Evolutionary conservation across 2,797 vertebrate genomes (phyloP).

Genomic region (Protosalanx chinensis): DNA sequence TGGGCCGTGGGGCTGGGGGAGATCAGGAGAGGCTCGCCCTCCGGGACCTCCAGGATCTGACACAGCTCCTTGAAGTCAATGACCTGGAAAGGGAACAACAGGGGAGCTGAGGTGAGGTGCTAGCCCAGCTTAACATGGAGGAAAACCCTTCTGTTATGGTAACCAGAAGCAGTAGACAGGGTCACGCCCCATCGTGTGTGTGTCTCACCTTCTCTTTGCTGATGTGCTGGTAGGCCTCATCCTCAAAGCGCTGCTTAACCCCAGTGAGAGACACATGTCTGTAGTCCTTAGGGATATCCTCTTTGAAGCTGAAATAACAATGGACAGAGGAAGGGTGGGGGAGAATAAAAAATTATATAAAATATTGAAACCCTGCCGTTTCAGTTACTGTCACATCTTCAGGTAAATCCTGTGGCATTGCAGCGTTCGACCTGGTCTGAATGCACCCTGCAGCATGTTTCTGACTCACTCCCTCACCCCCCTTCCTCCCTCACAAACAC

Average conservation of each 20-base stretch:
- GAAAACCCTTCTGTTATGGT: too few species aligned
- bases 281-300: slow-evolving; percentile 92
- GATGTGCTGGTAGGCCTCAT: slow-evolving; percentile 83
- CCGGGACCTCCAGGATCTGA: slow-evolving; percentile 81
- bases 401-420: slow-evolving; percentile 53
- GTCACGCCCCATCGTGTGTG: not conserved
- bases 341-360: not conserved
- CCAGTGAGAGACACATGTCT: slow-evolving; percentile 90
- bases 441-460: slow-evolving; percentile 47
- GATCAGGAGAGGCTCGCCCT: slow-evolving; percentile 72
- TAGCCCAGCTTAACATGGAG: too few species aligned
- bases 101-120: not conserved
- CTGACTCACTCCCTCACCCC: slow-evolving; percentile 45
- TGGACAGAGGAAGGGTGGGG: not conserved
- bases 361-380: slow-evolving; percentile 25
- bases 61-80: slow-evolving; percentile 89
- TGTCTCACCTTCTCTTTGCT: slow-evolving; percentile 83
- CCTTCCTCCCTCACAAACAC: slow-evolving; percentile 13
- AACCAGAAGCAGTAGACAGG: too few species aligned
- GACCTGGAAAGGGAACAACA: slow-evolving; percentile 66
- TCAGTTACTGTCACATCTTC: slow-evolving; percentile 13
- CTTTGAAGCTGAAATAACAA: slow-evolving; percentile 79
- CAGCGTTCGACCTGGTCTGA: slow-evolving; percentile 46
- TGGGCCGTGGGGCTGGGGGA: slow-evolving; percentile 68
- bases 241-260: slow-evolving; percentile 94